Evolutionary conservation across 2,113 vertebrate genomes (phyloP).

Genomic region (Tupaia chinensis): DNA sequence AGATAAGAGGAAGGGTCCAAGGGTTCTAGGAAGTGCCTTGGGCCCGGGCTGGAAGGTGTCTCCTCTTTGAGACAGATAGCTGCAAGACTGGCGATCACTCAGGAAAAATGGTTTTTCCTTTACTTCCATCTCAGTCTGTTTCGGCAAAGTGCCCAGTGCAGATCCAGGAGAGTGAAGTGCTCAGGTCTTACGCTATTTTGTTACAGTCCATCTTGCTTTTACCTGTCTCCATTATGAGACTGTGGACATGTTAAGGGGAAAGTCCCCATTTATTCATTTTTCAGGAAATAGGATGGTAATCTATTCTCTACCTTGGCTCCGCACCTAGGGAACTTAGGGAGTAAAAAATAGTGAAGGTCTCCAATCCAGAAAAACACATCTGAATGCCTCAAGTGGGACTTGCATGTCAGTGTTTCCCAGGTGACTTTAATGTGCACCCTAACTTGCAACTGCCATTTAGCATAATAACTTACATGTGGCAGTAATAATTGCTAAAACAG

Average conservation of each 20-base stretch:
- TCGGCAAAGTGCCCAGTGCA: too few species aligned
- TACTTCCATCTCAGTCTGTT: too few species aligned
- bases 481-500: too few species aligned
- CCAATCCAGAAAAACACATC: not conserved
- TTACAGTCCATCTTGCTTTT: not conserved
- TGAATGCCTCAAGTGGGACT: not conserved
- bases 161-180: not conserved
- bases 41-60: too few species aligned
- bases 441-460: not conserved
- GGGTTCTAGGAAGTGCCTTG: too few species aligned
- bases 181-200: not conserved
- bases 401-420: not conserved
- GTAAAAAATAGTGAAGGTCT: not conserved
- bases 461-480: not conserved
- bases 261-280: not conserved
- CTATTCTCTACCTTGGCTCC: not conserved
- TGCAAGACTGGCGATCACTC: too few species aligned
- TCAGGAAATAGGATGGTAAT: not conserved
- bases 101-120: too few species aligned
- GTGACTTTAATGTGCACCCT: not conserved
- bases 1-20: too few species aligned
- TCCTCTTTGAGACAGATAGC: too few species aligned
- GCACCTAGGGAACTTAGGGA: not conserved
- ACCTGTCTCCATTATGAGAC: not conserved
- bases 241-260: not conserved